Base-by-base conservation (phyloP, 2,113 vertebrate genomes). In the Orientallactaga bullata region DNA sequence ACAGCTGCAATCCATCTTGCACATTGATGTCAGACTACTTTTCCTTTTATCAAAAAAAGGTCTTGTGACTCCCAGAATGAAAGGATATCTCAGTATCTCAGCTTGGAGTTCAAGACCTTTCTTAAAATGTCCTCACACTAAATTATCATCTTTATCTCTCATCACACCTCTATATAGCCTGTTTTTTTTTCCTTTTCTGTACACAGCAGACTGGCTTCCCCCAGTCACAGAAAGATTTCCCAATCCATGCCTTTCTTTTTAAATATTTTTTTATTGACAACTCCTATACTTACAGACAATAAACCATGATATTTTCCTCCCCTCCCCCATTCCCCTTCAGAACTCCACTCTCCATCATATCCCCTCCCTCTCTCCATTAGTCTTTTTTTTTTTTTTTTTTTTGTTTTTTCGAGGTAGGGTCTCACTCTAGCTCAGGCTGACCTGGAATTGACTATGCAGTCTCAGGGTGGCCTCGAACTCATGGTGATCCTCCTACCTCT, bases 21-120 rank as follows among this genome's bases (percentile, higher is more conserved):
- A 85, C 16, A 86, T 72, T 86, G 32, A 4, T n/a, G 42, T 8
- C 68, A 92, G n/a, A 68, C 83, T 91, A 94, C 26, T 83, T 90
- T 85, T 84, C 42, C n/a, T 71, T 94, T 90, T 79, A 55, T 55
- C 55, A 55, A 55, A 55, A 55, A 47, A 47, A 47, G 42, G 42
- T 47, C 30, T 84, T 68, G 65, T 47, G 72, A 82, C 18, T 95
- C 35, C 11, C 30, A 77, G n/a, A 84, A 87, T 16, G 37, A 85
- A 15, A 80, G 51, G 20, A 23, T 79, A 76, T 91, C 88, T 86
- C 30, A 82, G 7, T 72, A 47, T 37, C 24, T 73, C 35, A 94
- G 17, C 16, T 83, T 85, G 51, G 63, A 28, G 2, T 76, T 63
- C 32, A 89, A 47, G 18, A 77, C 93, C 42, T 94, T 94, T 8